Evolutionary conservation across 92 coral and sea anemone genomes (phyloP), one percentile per base, ranked within the genome.

Genomic region (Virgularia gustaviana): DNA sequence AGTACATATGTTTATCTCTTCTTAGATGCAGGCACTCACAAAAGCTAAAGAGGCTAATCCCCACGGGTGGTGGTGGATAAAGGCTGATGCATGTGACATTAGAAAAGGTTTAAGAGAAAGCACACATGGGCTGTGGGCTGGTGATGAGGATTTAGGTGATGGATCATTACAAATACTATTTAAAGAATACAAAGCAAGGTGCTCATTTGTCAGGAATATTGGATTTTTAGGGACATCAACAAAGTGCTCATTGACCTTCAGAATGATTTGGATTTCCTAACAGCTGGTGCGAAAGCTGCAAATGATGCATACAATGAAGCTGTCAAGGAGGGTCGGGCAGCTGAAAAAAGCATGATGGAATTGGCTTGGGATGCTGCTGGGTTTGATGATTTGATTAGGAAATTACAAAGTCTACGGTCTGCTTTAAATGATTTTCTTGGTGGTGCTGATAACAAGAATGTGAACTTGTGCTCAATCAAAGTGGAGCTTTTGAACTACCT

Each of bases 281-380:
- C 19, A 42, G 16, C 12, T 4, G 56, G 72, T 2, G 45, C 19
- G 27, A 39, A 65, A 41, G 16, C 24, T 0, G 3, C 57, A 0
- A 65, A 43, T 13, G 31, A 24, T 28, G 0, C 16, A 1, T 65
- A 65, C 20, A 25, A 65, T 24, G 22, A 65, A 5, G 57, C 27
- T 1, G 9, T 76, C 4, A 67, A 70, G n/a, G 52, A 66, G 28
- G 63, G 65, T 3, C 53, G 16, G 16, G 56, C 73, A 32, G 12
- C 77, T 9, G 86, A 82, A 19, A 64, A 43, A 0, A 67, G 30
- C 8, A 5, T 85, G 71, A 85, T 85, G 83, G 83, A 85, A 56
- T 53, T 71, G 72, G 76, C 78, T 25, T 83, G 88, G 88, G 54
- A 70, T 47, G 57, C 28, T 62, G 44, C 63, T 2, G 87, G 76